Percentiles rank a stretch among this genome's conserved stretches.
These are phyloP conservation scores for Eulemur coronatus DNA, from an alignment of 2,797 vertebrate species.

Conservation along the genomic window DNA sequence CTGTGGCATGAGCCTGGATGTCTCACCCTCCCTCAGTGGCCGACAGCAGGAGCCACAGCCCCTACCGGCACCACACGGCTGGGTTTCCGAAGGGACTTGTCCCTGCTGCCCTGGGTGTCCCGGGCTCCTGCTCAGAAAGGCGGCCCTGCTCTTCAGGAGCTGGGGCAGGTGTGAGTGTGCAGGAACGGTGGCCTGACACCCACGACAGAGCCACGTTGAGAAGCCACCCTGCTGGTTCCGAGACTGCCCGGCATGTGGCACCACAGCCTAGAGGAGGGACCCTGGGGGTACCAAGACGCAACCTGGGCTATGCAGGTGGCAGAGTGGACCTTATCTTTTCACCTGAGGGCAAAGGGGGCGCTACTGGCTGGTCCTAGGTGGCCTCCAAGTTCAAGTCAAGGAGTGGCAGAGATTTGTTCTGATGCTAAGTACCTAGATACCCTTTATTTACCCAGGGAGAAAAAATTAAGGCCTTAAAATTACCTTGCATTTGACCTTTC, in stretches of 20 bases:
- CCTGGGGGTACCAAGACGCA: rapidly evolving
- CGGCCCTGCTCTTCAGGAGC: neutral
- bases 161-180: neutral
- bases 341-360: too few relatives aligned
- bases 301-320: neutral
- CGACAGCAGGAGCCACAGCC: neutral
- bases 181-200: neutral
- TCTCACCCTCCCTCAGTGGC: rapidly evolving
- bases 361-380: neutral
- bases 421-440: neutral
- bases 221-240: neutral
- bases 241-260: neutral
- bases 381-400: neutral
- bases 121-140: too few relatives aligned
- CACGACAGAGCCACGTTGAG: neutral
- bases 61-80: rapidly evolving
- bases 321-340: neutral
- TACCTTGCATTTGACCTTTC: conserved; percentile 67
- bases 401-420: neutral
- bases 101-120: too few relatives aligned
- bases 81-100: neutral
- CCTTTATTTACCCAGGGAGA: conserved; percentile 62
- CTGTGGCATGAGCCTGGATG: neutral
- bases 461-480: conserved; percentile 45
- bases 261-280: neutral